phyloP scores from a whole-genome alignment of 2,888 invertebrate genomes.

The Ornithoptera alexandrae region DNA sequence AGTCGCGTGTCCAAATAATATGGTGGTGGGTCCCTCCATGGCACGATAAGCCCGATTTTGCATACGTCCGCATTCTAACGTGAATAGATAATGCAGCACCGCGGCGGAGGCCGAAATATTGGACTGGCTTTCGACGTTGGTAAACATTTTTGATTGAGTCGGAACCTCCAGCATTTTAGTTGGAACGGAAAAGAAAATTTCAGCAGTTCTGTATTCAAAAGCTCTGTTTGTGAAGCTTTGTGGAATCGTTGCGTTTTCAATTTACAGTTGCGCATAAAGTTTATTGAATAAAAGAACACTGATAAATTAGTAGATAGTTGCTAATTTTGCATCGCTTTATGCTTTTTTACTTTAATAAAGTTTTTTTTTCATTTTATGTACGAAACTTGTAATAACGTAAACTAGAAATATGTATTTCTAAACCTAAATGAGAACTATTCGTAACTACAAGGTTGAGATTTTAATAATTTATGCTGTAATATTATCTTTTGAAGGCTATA shows the following conservation, averaged over 20 bases:
- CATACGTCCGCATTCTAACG: constrained; percentile 29
- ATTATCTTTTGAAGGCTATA: no score
- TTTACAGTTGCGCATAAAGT: neutral
- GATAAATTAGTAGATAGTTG: neutral
- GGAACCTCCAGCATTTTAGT: constrained; percentile 47
- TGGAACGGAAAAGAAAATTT: constrained; percentile 44
- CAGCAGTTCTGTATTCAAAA: constrained; percentile 42
- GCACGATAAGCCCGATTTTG: constrained; percentile 42
- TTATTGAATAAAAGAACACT: neutral
- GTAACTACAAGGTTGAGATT: no score
- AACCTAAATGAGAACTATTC: no score
- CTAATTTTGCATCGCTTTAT: no score
- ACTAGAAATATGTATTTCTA: no score
- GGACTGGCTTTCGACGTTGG: constrained; percentile 50
- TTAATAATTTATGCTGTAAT: no score
- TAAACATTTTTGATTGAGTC: constrained; percentile 68
- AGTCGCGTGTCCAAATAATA: constrained; percentile 35
- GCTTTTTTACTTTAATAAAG: no score
- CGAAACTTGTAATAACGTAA: no score
- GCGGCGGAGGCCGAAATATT: constrained; percentile 54
- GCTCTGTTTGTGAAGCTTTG: constrained; percentile 35
- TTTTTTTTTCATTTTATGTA: no score
- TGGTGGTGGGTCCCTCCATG: constrained; percentile 39
- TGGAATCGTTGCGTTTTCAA: neutral
- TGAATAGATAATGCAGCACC: constrained; percentile 42